Evolutionary conservation across 2,113 vertebrate species (phyloP).

Genomic region (Lophotis ruficrista): DNA sequence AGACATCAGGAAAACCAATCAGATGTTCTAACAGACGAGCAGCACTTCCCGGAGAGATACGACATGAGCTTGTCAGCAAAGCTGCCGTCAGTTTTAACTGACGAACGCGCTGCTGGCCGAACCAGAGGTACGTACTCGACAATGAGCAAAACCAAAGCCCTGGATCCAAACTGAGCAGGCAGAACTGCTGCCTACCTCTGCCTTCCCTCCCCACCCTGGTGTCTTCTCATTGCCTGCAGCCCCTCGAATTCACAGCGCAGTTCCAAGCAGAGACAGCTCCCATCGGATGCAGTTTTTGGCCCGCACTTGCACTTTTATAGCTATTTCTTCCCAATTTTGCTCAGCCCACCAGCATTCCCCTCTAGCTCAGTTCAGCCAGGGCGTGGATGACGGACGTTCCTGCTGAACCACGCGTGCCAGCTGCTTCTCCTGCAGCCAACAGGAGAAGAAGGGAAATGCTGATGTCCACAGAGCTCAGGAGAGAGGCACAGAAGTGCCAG

Average conservation of each 20-base stretch:
- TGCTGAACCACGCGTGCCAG: background rate
- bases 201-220: background rate
- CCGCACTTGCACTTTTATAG: background rate
- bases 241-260: background rate
- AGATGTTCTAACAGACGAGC: background rate
- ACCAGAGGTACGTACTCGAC: rapidly evolving
- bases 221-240: background rate
- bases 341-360: background rate
- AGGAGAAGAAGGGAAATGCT: background rate
- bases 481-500: background rate
- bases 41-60: background rate
- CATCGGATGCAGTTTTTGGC: background rate
- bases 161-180: background rate
- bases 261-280: background rate
- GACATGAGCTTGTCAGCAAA: background rate
- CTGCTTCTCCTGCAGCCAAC: background rate
- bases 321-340: background rate
- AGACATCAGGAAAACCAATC: background rate
- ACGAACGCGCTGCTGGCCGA: background rate
- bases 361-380: background rate
- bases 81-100: background rate
- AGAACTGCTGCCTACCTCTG: background rate
- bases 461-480: rapidly evolving
- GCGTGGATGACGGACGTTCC: background rate
- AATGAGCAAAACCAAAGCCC: background rate